These are phyloP conservation scores for Siphlonurus alternatus DNA, from an alignment of 2,888 invertebrate species.

Conservation along the genomic window DNA sequence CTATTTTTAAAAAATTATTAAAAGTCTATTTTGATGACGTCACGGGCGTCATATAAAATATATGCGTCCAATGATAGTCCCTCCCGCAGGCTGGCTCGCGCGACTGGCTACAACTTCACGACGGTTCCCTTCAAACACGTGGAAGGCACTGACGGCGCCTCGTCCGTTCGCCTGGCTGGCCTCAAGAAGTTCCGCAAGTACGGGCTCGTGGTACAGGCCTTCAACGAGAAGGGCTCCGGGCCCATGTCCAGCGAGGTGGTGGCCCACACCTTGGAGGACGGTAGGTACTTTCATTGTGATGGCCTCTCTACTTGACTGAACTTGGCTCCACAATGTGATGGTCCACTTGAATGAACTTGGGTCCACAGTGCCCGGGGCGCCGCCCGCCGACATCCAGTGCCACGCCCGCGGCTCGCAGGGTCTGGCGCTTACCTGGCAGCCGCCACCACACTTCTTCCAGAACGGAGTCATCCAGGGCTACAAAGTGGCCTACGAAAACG, in stretches of 20 bases:
- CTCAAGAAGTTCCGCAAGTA: constrained; percentile 36
- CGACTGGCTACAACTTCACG: constrained; percentile 17
- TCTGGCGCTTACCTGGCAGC: constrained; percentile 20
- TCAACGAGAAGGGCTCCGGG: constrained; percentile 33
- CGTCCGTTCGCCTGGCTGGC: constrained; percentile 20
- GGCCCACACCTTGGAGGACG: constrained; percentile 6
- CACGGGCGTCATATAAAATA: too few relatives aligned
- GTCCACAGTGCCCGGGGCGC: constrained; percentile 18
- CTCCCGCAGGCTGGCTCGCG: too few relatives aligned
- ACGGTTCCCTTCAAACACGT: constrained; percentile 13
- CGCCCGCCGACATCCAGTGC: constrained; percentile 20
- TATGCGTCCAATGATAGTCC: too few relatives aligned
- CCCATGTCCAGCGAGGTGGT: constrained; percentile 31
- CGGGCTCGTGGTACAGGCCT: constrained; percentile 32
- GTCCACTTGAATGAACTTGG: constrained; percentile 11
- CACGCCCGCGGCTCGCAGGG: constrained; percentile 19
- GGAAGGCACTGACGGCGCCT: constrained; percentile 13
- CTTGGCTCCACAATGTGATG: constrained; percentile 17
- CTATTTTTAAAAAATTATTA: too few relatives aligned
- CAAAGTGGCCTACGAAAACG: constrained; percentile 7
- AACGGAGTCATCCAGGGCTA: constrained; percentile 29
- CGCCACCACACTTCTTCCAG: constrained; percentile 16
- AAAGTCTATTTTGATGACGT: too few relatives aligned
- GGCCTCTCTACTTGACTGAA: background rate
- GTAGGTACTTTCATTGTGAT: constrained; percentile 1